Conservation (phyloP, 2,113 vertebrate species). For the Merops nubicus region DNA sequence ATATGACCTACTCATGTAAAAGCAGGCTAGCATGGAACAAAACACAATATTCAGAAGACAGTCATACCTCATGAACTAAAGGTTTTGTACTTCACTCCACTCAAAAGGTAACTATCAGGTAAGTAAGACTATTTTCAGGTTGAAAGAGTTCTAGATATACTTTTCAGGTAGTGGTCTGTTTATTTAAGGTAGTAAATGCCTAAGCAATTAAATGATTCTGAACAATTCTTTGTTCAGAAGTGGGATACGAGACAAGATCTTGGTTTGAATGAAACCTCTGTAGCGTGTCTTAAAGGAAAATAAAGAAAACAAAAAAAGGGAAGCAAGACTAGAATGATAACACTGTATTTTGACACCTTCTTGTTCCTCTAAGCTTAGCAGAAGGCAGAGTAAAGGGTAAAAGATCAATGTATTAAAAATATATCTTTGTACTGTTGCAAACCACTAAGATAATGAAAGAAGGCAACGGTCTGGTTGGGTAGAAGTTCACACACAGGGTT, state of each 20-base stretch:
- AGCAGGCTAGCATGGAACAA: neutral
- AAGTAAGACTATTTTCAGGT: neutral
- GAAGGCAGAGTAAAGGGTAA: neutral
- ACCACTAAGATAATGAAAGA: neutral
- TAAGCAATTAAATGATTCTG: neutral
- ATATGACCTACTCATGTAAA: neutral
- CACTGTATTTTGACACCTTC: neutral
- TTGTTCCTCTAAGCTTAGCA: neutral
- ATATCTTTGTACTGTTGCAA: neutral
- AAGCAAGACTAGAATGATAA: neutral
- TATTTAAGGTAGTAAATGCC: neutral
- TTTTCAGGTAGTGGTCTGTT: neutral
- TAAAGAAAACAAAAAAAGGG: neutral
- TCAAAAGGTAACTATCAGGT: neutral
- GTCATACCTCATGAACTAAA: neutral
- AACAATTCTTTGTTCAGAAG: neutral
- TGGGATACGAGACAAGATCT: neutral
- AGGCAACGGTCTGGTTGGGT: neutral
- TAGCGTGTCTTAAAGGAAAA: neutral
- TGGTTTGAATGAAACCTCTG: neutral
- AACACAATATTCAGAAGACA: neutral
- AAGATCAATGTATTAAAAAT: neutral
- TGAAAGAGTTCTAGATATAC: neutral
- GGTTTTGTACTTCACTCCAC: neutral
- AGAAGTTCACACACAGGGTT: neutral